Evolutionary conservation across 2,888 invertebrate species (phyloP).

Genomic region (Erebia epiphron): DNA sequence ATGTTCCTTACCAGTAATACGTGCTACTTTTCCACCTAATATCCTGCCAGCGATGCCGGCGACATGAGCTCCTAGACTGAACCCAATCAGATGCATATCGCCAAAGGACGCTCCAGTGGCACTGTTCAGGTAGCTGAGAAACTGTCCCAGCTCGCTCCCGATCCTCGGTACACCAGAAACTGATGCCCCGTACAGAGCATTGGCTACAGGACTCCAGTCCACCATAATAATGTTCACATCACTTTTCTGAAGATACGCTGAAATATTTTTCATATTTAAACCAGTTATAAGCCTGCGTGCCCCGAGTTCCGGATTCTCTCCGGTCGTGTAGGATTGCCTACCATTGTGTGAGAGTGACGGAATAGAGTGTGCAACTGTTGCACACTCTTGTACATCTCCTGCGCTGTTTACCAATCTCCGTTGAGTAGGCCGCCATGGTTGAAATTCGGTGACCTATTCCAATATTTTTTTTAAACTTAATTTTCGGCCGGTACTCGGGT

Average conservation of each 20-base stretch:
- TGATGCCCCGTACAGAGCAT: constrained; percentile 48
- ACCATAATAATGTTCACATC: constrained; percentile 62
- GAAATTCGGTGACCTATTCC: too few relatives aligned
- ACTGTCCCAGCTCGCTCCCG: constrained; percentile 60
- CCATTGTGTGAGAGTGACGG: too few relatives aligned
- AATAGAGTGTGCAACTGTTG: too few relatives aligned
- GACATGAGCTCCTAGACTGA: constrained; percentile 4
- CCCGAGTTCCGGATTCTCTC: too few relatives aligned
- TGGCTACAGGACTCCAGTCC: constrained; percentile 59
- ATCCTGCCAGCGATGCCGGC: not conserved
- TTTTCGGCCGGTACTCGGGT: too few relatives aligned
- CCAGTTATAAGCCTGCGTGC: too few relatives aligned
- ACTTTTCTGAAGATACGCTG: constrained; percentile 50
- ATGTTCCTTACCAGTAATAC: constrained; percentile 5
- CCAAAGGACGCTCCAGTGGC: not conserved
- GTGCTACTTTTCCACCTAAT: not conserved
- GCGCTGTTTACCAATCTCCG: too few relatives aligned
- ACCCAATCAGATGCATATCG: constrained; percentile 1
- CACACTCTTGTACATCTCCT: too few relatives aligned
- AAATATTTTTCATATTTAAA: not conserved
- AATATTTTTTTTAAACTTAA: too few relatives aligned
- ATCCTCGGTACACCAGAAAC: constrained; percentile 54
- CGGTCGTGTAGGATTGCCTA: too few relatives aligned
- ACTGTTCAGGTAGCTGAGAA: constrained; percentile 59
- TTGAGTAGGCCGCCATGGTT: too few relatives aligned